phyloP scores from a whole-genome alignment of 2,797 vertebrate species.

The Denticeps clupeoides region DNA sequence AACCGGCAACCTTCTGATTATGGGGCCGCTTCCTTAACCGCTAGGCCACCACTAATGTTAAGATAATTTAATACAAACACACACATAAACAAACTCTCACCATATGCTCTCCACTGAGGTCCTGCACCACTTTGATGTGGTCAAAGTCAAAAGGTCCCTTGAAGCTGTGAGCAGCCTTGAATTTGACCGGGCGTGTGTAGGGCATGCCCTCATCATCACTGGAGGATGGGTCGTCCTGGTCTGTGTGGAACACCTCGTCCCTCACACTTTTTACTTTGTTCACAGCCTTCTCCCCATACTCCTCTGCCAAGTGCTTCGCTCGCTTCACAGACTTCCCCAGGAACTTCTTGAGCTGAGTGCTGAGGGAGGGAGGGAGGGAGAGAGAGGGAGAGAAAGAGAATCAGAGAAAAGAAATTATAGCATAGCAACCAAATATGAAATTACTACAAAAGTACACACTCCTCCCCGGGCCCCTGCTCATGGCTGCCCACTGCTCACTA shows the following conservation, averaged over 20 bases:
- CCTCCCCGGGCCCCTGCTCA: no score
- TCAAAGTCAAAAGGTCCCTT: conserved; percentile 99
- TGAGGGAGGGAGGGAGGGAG: conserved; percentile 33
- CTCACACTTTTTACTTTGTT: conserved; percentile 98
- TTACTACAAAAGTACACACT: no score
- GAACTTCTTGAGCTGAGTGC: conserved; percentile 93
- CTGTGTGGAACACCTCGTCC: conserved; percentile 96
- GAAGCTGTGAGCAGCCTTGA: conserved; percentile 95
- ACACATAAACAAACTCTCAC: conserved; percentile 43
- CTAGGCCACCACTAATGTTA: no score
- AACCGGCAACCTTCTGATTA: no score
- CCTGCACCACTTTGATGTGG: conserved; percentile 93
- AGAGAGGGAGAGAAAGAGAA: background rate
- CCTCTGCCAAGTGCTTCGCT: conserved; percentile 90
- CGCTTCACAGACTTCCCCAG: conserved; percentile 93
- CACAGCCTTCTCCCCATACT: conserved; percentile 92
- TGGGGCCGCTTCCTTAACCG: no score
- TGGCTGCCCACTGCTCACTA: no score
- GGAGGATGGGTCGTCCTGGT: conserved; percentile 92
- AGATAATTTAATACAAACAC: background rate
- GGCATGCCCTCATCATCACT: conserved; percentile 99
- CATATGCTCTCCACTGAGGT: conserved; percentile 96
- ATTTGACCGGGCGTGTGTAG: conserved; percentile 90
- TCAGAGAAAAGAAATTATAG: no score
- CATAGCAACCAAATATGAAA: no score